phyloP scores from a whole-genome alignment of 2,113 vertebrate species.

The Carlito syrichta region DNA sequence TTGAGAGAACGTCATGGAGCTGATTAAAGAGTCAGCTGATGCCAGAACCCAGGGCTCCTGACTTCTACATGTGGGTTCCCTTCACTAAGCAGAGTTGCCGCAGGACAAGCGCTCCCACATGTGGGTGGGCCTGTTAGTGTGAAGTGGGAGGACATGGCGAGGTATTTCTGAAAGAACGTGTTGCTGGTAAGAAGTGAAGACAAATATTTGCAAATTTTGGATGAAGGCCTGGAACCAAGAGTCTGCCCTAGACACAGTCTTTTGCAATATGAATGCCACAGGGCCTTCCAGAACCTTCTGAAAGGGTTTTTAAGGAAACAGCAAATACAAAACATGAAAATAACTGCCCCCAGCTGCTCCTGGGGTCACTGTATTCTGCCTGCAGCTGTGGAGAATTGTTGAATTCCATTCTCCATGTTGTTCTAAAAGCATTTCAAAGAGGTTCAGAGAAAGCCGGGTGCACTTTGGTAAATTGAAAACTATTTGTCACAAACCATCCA shows the following conservation, averaged over 20 bases:
- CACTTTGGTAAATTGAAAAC: slow-evolving; percentile 75
- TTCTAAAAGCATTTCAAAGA: slow-evolving; percentile 82
- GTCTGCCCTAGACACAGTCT: background rate
- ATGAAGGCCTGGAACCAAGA: background rate
- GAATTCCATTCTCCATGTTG: slow-evolving; percentile 67
- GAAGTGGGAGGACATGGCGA: background rate
- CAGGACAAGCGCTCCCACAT: rapidly evolving
- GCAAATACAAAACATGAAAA: slow-evolving; percentile 60
- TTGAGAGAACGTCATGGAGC: background rate
- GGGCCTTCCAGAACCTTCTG: slow-evolving; percentile 54
- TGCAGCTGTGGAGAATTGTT: slow-evolving; percentile 79
- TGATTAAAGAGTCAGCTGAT: background rate
- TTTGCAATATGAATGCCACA: background rate
- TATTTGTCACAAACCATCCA: slow-evolving; percentile 70
- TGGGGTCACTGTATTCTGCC: slow-evolving; percentile 50
- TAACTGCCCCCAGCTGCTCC: slow-evolving; percentile 78
- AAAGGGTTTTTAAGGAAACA: slow-evolving; percentile 47
- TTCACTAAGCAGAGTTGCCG: background rate
- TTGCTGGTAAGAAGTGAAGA: background rate
- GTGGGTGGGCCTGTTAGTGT: background rate
- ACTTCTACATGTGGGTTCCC: background rate
- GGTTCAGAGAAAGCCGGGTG: slow-evolving; percentile 61
- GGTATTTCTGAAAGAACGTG: background rate
- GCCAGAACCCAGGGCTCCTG: background rate
- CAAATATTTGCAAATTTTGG: background rate